Evolutionary conservation across 2,888 invertebrate species (phyloP), one percentile per base, ranked within the genome.

Genomic region (Hartigia nigra): DNA sequence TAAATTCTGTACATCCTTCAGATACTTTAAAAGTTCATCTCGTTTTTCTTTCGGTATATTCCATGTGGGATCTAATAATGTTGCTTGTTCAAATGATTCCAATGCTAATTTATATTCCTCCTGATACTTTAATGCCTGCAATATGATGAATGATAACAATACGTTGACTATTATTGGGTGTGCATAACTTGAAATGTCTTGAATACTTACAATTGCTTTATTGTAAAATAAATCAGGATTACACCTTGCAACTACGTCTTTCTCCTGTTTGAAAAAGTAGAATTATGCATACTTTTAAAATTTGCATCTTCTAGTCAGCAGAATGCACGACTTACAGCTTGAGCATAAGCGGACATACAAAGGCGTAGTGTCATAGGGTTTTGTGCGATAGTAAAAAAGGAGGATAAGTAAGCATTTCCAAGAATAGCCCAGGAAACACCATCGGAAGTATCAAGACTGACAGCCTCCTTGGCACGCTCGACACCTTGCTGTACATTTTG

Each of bases 201-300:
- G n/a, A 14, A 72, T 84, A 94, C 95, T 94, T 92, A 97, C 97
- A 88, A 96, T 94, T 80, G 95, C 96, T 92, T 96, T 95, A 91
- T 97, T 97, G 89, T 95, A 97, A 92, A 96, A 96, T 74, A 97
- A 93, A 92, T 97, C 97, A 0, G 97, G 95, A 84, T 95, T 95
- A 81, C 94, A 95, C 87, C 93, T 94, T 0, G 96, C 95, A 3
- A 95, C 92, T 0, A 95, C 92, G 89, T 97, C 95, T 89, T 94
- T 94, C 89, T 95, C 95, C 95, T 95, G 88, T 36, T 91, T 90
- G 80, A 81, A 82, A 82, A 80, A 83, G 23, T 55, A 55, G 55
- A 55, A 55, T 55, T 55, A 55, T 55, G 55, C 55, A 55, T 55
- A 55, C 55, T 55, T 55, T 2, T 55, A 55, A 55, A 55, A 55